These are phyloP conservation scores for Spea hammondii DNA, from an alignment of 2,797 vertebrate species.

Conservation along the genomic window DNA sequence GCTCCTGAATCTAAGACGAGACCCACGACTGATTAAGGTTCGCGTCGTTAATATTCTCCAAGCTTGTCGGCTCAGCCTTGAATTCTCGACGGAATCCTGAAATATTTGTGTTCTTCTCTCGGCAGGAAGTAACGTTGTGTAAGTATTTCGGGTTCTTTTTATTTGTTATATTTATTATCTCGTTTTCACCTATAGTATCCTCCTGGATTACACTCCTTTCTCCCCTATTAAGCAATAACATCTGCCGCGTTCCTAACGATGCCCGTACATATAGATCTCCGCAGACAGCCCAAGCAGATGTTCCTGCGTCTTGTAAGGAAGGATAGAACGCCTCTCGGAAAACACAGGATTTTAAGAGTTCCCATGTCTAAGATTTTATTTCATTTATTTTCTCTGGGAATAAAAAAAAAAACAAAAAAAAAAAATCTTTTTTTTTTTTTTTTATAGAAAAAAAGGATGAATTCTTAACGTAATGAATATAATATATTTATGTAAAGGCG, in stretches of 20 bases:
- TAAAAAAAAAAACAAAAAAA: no score
- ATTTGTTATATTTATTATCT: constrained; percentile 13
- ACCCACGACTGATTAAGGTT: no score
- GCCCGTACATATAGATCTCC: not conserved
- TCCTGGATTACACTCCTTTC: constrained; percentile 3
- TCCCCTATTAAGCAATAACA: constrained; percentile 21
- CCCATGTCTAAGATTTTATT: not conserved
- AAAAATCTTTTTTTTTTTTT: no score
- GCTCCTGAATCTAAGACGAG: no score
- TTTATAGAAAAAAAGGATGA: no score
- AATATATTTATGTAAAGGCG: no score
- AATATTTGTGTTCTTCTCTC: constrained; percentile 1
- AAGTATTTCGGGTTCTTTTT: constrained; percentile 9
- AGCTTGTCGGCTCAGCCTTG: no score
- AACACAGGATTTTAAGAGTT: not conserved
- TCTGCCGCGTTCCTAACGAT: constrained; percentile 21
- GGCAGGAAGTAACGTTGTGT: constrained; percentile 1
- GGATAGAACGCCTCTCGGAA: not conserved
- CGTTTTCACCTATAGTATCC: not conserved
- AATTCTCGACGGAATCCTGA: no score
- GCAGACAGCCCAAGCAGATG: constrained; percentile 8
- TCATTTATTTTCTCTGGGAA: not conserved
- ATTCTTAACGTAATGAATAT: no score
- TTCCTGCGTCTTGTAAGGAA: not conserved
- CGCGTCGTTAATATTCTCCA: no score